Base-by-base conservation (phyloP, 2,888 invertebrate genomes). In the Leptodirus hochenwartii region DNA sequence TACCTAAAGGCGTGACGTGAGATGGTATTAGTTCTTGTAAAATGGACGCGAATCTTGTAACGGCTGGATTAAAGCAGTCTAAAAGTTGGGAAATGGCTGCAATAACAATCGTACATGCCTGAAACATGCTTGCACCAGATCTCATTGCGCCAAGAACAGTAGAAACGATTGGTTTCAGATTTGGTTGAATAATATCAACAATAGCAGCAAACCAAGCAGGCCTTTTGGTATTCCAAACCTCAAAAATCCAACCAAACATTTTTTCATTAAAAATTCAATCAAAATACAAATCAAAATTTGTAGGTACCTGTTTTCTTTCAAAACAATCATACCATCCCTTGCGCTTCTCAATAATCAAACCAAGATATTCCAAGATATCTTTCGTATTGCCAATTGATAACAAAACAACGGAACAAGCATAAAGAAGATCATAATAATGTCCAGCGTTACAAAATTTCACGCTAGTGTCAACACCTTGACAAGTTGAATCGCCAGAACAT, bases 211-310 rank as follows among this genome's bases (percentile, higher is more conserved):
- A 53, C 82, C 82, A 84, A 1, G 80, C 65, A 9, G 79, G 79
- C 20, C 77, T 59, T 17, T 73, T 69, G 46, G 78, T 76, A 48
- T 80, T 80, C 82, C 82, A 82, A 2, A 82, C 70, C 77, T 79
- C 36, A 2, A 47, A 51, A 30, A 26, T 28, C 5, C 5, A 23
- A 5, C 15, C 6, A 22, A 9, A 6, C 25, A 6, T 20, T 20
- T 20, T 8, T 6, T 20, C n/a, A n/a, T 20, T 20, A 20, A n/a
- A 20, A n/a, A n/a, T n/a, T n/a, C n/a, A n/a, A n/a, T n/a, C n/a
- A n/a, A n/a, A n/a, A n/a, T n/a, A n/a, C n/a, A n/a, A n/a, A n/a
- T n/a, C n/a, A n/a, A n/a, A n/a, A 22, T 5, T 28, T 8, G n/a
- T 15, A 13, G 16, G 5, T 22, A 78, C 74, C 60, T 81, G 78